Conservation (phyloP, 2,113 vertebrate species). For the Nothocercus nigrocapillus region DNA sequence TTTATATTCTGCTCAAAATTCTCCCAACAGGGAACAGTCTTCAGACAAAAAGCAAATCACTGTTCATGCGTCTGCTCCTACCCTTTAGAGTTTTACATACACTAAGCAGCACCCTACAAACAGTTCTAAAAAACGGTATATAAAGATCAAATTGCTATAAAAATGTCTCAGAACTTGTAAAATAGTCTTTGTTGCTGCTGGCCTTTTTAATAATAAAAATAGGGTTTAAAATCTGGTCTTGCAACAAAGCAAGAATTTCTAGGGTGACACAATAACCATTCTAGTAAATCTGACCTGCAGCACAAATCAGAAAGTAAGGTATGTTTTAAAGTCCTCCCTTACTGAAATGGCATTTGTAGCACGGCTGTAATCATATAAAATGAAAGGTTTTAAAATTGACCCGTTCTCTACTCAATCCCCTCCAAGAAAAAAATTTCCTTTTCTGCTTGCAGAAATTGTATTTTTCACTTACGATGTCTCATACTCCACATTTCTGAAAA, state of each 20-base stretch:
- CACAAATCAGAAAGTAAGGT: slow-evolving; percentile 71
- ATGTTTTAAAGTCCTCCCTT: slow-evolving; percentile 67
- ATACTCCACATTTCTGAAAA: slow-evolving; percentile 9
- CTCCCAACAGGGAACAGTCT: neutral
- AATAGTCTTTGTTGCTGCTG: slow-evolving; percentile 74
- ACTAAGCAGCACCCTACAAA: slow-evolving; percentile 44
- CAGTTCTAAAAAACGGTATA: slow-evolving; percentile 59
- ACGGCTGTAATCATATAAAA: slow-evolving; percentile 70
- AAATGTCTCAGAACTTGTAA: slow-evolving; percentile 67
- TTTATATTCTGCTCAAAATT: neutral
- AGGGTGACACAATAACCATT: slow-evolving; percentile 75
- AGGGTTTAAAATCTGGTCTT: slow-evolving; percentile 70
- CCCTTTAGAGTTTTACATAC: neutral
- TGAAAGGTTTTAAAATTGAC: slow-evolving; percentile 69
- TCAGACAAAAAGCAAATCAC: slow-evolving; percentile 11
- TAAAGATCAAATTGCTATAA: slow-evolving; percentile 73
- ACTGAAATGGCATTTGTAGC: slow-evolving; percentile 70
- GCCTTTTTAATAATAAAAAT: slow-evolving; percentile 77
- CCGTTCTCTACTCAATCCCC: slow-evolving; percentile 46
- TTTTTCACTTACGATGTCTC: slow-evolving; percentile 20
- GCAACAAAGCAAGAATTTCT: slow-evolving; percentile 64
- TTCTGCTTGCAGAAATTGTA: slow-evolving; percentile 22
- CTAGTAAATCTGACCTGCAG: slow-evolving; percentile 75
- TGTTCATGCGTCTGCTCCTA: neutral
- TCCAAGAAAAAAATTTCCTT: slow-evolving; percentile 40